phyloP scores from a whole-genome alignment of 2,797 vertebrate species.

The Cheirogaleus major region DNA sequence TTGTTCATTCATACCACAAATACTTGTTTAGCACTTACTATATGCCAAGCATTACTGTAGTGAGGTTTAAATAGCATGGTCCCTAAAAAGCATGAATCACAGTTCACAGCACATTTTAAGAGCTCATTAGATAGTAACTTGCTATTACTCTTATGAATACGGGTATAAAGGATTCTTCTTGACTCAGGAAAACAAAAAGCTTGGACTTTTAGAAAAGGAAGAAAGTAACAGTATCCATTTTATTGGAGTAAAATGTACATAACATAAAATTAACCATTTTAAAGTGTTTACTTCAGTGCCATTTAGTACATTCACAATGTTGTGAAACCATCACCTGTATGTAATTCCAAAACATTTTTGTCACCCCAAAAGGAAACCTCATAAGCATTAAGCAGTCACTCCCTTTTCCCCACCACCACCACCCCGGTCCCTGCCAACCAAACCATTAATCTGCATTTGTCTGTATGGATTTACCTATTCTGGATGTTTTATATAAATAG shows the following conservation, averaged over 20 bases:
- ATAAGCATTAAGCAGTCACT: not conserved
- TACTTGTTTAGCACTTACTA: not conserved
- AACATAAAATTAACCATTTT: conserved; percentile 16
- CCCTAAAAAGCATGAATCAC: not conserved
- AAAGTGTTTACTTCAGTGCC: not conserved
- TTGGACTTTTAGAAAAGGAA: conserved; percentile 28
- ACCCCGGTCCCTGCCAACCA: not conserved
- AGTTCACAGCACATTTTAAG: not conserved
- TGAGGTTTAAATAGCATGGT: conserved; percentile 26
- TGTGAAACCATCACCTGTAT: not conserved
- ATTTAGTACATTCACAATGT: conserved; percentile 13
- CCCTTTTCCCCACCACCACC: not conserved
- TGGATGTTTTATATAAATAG: not conserved
- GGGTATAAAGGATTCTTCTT: not conserved
- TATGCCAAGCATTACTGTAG: not conserved
- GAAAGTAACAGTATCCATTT: not conserved
- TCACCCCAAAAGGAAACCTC: not conserved
- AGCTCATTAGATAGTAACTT: not conserved
- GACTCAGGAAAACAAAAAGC: not conserved
- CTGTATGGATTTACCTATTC: not conserved
- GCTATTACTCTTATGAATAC: not conserved
- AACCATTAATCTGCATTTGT: not conserved
- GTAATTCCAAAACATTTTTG: not conserved
- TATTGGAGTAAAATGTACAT: not conserved
- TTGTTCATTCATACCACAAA: not conserved